Evolutionary conservation across 2,113 vertebrate species (phyloP).

Genomic region (Vimba vimba): DNA sequence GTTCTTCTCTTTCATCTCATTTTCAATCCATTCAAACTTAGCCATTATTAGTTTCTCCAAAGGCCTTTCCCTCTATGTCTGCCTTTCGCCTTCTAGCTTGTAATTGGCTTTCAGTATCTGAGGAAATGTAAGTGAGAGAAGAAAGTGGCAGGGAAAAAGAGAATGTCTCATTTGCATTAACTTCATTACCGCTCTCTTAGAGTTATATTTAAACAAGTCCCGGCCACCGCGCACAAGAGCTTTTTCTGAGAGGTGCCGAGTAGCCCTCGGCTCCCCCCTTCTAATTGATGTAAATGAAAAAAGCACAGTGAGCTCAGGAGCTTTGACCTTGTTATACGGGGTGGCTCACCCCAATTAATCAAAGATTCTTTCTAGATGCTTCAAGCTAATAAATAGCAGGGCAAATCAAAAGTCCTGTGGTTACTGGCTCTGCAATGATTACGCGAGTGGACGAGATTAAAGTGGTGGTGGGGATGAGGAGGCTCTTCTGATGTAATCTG

Average conservation of each 20-base stretch:
- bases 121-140: constrained; percentile 44
- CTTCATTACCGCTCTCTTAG: constrained; percentile 78
- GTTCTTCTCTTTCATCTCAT: constrained; percentile 27
- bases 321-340: constrained; percentile 87
- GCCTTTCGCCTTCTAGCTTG: constrained; percentile 31
- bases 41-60: constrained; percentile 30
- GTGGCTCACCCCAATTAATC: constrained; percentile 93
- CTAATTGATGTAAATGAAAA: constrained; percentile 91
- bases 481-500: constrained; percentile 61
- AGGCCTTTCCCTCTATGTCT: constrained; percentile 34
- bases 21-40: constrained; percentile 4
- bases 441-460: constrained; percentile 68
- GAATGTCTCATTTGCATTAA: constrained; percentile 77
- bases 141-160: constrained; percentile 56
- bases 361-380: constrained; percentile 85
- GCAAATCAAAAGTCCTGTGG: constrained; percentile 71
- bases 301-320: constrained; percentile 69
- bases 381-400: constrained; percentile 84
- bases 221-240: constrained; percentile 67
- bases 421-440: constrained; percentile 70
- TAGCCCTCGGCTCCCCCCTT: constrained; percentile 72
- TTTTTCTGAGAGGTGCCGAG: constrained; percentile 72
- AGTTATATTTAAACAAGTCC: constrained; percentile 78
- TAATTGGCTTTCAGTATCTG: constrained; percentile 65
- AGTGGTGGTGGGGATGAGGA: constrained; percentile 60